phyloP scores from a whole-genome alignment of 2,113 vertebrate species.

The Nerophis lumbriciformis region DNA sequence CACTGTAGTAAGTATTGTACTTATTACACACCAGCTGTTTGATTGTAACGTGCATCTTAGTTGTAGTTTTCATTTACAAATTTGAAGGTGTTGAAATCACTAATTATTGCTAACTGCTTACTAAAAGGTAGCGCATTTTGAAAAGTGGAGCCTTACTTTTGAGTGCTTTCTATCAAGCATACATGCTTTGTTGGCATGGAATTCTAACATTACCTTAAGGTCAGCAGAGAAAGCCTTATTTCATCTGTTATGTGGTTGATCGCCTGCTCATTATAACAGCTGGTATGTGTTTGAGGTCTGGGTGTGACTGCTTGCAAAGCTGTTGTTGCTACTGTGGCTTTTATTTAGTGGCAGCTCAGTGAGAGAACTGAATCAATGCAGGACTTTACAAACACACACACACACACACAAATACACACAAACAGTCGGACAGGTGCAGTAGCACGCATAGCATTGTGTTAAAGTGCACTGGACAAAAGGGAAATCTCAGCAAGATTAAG shows the following conservation, averaged over 20 bases:
- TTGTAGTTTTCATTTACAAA: too few relatives aligned
- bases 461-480: slow-evolving; percentile 13
- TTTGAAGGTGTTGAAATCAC: too few relatives aligned
- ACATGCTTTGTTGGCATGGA: too few relatives aligned
- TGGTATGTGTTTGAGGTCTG: slow-evolving; percentile 31
- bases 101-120: too few relatives aligned
- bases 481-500: background rate
- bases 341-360: slow-evolving; percentile 17
- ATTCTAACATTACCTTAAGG: too few relatives aligned
- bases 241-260: slow-evolving; percentile 2
- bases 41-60: too few relatives aligned
- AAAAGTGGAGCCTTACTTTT: too few relatives aligned
- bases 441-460: slow-evolving; percentile 15
- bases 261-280: slow-evolving; percentile 8
- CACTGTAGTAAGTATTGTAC: too few relatives aligned
- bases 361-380: slow-evolving; percentile 28
- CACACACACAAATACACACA: slow-evolving; percentile 9
- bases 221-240: background rate
- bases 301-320: slow-evolving; percentile 32
- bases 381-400: slow-evolving; percentile 42
- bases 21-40: too few relatives aligned
- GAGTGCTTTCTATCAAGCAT: too few relatives aligned
- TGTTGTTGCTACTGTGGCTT: slow-evolving; percentile 30
- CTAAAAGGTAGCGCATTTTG: too few relatives aligned
- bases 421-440: slow-evolving; percentile 8